phyloP scores from a whole-genome alignment of 2,113 vertebrate genomes.

The Nyctereutes procyonoides region DNA sequence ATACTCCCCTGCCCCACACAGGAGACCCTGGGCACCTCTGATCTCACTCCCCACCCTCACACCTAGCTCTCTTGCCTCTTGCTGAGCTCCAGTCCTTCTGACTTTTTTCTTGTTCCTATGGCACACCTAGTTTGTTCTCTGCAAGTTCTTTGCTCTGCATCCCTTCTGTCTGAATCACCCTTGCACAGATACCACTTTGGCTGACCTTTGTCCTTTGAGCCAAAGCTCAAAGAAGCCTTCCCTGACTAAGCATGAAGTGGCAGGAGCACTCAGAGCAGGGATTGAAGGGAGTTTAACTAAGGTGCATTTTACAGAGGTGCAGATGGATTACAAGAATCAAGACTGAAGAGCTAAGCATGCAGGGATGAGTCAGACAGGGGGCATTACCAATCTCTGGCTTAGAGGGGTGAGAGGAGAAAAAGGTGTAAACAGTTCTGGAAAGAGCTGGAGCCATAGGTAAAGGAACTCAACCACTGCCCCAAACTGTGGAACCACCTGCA shows the following conservation, averaged over 20 bases:
- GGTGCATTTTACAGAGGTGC: neutral
- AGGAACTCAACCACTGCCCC: neutral
- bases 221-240: neutral
- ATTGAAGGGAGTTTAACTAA: neutral
- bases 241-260: too few relatives aligned
- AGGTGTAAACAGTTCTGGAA: neutral
- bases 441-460: neutral
- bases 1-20: neutral
- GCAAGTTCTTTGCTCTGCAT: neutral
- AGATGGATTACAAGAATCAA: neutral
- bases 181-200: neutral
- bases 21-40: neutral
- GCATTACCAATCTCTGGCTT: neutral
- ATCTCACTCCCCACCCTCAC: neutral
- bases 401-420: neutral
- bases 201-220: neutral
- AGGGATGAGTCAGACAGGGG: neutral
- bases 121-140: neutral
- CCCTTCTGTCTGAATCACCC: neutral
- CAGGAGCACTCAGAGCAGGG: neutral
- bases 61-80: neutral
- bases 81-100: neutral
- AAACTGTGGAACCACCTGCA: rapidly evolving
- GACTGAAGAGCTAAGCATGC: neutral
- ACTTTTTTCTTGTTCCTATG: neutral